phyloP scores from a whole-genome alignment of 2,797 vertebrate genomes.

The Holocentrus rufus region DNA sequence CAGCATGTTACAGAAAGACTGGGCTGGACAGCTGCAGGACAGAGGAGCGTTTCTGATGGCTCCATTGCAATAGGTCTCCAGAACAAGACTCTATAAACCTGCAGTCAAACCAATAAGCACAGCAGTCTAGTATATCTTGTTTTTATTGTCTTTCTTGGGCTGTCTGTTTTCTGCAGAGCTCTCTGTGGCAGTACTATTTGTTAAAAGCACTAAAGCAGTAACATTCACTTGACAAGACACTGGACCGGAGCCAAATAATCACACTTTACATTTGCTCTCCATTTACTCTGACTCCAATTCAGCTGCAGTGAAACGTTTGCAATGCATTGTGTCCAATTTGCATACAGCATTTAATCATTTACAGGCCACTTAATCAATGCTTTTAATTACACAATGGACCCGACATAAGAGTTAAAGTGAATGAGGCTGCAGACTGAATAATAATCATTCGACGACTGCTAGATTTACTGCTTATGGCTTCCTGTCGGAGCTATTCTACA shows the following conservation, averaged over 20 bases:
- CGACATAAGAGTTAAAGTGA: conserved; percentile 46
- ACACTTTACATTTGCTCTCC: conserved; percentile 28
- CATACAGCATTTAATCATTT: conserved; percentile 50
- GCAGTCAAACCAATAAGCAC: neutral
- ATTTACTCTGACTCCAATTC: conserved; percentile 13
- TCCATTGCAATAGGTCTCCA: neutral
- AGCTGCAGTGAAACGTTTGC: conserved; percentile 21
- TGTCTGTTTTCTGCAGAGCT: neutral
- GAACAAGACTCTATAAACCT: neutral
- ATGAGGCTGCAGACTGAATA: conserved; percentile 51
- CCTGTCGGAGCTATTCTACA: conserved; percentile 30
- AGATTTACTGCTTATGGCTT: conserved; percentile 53
- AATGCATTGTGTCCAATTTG: conserved; percentile 32
- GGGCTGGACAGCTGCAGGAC: neutral
- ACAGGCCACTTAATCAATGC: conserved; percentile 54
- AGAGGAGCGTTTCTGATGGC: neutral
- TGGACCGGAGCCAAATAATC: conserved; percentile 33
- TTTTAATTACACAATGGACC: conserved; percentile 67
- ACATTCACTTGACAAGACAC: conserved; percentile 1
- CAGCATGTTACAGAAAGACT: neutral
- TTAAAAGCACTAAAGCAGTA: conserved; percentile 24
- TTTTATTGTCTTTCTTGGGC: neutral
- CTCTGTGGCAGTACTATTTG: neutral
- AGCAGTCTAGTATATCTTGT: neutral
- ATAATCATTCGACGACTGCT: conserved; percentile 38